A percentile compares a stretch with the other conserved stretches of the same genome.
Evolutionary conservation across 92 coral and sea anemone species (phyloP).

Genomic region (Meandrina meandrites): DNA sequence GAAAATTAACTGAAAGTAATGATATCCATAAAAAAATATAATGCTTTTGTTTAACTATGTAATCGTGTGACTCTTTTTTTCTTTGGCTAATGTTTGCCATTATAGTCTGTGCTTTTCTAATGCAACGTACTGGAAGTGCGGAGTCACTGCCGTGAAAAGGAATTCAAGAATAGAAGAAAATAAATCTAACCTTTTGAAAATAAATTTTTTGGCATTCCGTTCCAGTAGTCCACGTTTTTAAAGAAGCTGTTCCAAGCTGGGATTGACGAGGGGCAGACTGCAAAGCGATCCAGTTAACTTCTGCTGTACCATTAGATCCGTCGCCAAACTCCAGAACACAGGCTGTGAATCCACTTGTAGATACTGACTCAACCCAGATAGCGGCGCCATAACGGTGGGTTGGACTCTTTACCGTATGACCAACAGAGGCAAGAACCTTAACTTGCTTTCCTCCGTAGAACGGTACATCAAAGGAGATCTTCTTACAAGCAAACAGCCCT

Average conservation of each 20-base stretch:
- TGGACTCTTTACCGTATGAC: too few relatives aligned
- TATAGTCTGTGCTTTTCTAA: too few relatives aligned
- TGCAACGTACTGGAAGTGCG: too few relatives aligned
- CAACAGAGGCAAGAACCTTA: too few relatives aligned
- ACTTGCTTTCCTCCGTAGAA: too few relatives aligned
- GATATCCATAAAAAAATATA: too few relatives aligned
- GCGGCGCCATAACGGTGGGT: neutral
- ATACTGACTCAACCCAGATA: neutral
- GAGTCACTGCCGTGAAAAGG: too few relatives aligned
- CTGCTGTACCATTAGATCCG: constrained; percentile 18
- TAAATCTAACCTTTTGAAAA: constrained; percentile 2
- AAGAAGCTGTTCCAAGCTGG: neutral
- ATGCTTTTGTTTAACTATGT: too few relatives aligned
- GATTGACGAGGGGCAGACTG: constrained; percentile 1
- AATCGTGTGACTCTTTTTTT: too few relatives aligned
- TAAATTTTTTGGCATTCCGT: neutral
- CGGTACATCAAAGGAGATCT: too few relatives aligned
- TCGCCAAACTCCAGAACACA: neutral
- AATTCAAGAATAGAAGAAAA: neutral
- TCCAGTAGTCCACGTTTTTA: constrained; percentile 25
- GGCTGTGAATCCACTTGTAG: neutral
- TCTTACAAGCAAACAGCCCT: neutral
- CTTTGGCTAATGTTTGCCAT: too few relatives aligned
- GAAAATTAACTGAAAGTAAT: too few relatives aligned
- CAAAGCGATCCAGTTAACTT: constrained; percentile 27